These are phyloP conservation scores for Tiliacea aurago DNA, from an alignment of 2,888 invertebrate genomes.

Conservation along the genomic window DNA sequence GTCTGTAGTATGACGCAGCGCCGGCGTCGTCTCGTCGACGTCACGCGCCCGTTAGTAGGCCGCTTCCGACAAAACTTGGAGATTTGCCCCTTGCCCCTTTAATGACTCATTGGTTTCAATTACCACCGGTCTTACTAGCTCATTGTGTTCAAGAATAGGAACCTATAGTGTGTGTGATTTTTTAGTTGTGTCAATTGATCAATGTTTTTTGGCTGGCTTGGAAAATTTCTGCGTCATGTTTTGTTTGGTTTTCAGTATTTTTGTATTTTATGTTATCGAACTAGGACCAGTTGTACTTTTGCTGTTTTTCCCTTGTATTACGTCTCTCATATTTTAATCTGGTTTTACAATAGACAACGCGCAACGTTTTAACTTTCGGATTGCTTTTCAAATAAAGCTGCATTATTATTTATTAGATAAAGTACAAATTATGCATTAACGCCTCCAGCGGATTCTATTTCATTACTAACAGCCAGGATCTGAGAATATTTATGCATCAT, in stretches of 20 bases:
- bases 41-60: constrained; percentile 65
- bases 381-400: constrained; percentile 23
- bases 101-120: constrained; percentile 66
- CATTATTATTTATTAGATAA: constrained; percentile 18
- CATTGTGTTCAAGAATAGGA: constrained; percentile 45
- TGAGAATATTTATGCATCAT: constrained; percentile 51
- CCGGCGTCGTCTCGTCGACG: constrained; percentile 62
- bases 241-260: not conserved
- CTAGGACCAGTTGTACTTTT: not conserved
- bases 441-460: constrained; percentile 45
- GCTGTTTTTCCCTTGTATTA: not conserved
- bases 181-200: constrained; percentile 9
- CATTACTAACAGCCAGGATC: constrained; percentile 39
- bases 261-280: not conserved
- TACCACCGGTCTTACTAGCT: constrained; percentile 50
- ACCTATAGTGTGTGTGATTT: constrained; percentile 41
- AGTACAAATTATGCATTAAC: constrained; percentile 27
- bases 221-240: not conserved
- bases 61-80: constrained; percentile 69
- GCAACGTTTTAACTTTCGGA: not conserved
- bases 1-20: constrained; percentile 60
- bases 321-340: not conserved
- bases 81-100: constrained; percentile 64
- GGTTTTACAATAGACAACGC: not conserved
- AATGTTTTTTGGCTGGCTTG: not conserved